phyloP scores from a whole-genome alignment of 2,113 vertebrate genomes.

The Ammodytes marinus region DNA sequence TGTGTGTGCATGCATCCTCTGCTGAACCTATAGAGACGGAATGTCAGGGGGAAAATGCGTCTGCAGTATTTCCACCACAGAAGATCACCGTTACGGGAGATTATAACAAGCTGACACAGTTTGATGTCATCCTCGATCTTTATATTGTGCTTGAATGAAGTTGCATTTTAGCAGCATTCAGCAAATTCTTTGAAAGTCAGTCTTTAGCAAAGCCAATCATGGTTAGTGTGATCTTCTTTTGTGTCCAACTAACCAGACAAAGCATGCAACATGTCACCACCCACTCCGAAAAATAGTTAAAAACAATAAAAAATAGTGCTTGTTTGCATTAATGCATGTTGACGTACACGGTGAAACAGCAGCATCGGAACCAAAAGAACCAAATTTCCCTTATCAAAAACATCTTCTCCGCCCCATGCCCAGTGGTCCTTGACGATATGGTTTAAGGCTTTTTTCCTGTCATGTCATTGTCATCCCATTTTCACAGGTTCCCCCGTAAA shows the following conservation, averaged over 20 bases:
- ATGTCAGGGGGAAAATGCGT: not conserved
- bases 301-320: not conserved
- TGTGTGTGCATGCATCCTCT: slow-evolving; percentile 27
- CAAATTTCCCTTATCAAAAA: slow-evolving; percentile 43
- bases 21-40: not conserved
- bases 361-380: slow-evolving; percentile 16
- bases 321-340: slow-evolving; percentile 42
- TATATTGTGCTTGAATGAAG: not conserved
- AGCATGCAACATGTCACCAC: slow-evolving; percentile 24
- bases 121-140: not conserved
- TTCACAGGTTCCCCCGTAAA: slow-evolving; percentile 96
- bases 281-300: slow-evolving; percentile 10
- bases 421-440: slow-evolving; percentile 27
- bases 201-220: not conserved
- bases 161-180: not conserved
- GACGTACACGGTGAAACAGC: slow-evolving; percentile 40
- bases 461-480: slow-evolving; percentile 91
- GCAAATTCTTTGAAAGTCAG: not conserved
- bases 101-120: not conserved
- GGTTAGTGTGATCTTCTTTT: slow-evolving; percentile 20
- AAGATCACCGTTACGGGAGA: slow-evolving; percentile 9
- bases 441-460: slow-evolving; percentile 61
- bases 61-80: not conserved
- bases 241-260: not conserved
- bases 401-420: slow-evolving; percentile 23